Evolutionary conservation across 1,140 invertebrate species (phyloP).

Genomic region (Forficula auricularia): DNA sequence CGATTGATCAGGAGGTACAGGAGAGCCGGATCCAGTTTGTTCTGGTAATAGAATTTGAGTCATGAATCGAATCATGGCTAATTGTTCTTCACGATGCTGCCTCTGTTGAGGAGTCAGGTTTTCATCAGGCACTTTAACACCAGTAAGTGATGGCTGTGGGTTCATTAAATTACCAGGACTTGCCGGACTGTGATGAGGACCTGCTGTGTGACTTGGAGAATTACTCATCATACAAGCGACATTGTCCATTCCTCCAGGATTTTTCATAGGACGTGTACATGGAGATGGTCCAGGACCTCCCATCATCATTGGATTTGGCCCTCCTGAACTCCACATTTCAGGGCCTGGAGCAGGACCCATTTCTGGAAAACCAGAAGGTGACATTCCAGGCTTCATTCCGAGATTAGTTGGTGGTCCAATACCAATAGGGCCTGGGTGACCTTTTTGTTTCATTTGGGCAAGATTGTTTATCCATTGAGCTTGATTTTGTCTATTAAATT

Average conservation of each 20-base stretch:
- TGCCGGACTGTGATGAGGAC: conserved; percentile 23
- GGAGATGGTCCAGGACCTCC: conserved; percentile 1
- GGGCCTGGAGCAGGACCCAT: too few relatives aligned
- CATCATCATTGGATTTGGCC: conserved; percentile 10
- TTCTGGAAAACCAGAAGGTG: conserved; percentile 6
- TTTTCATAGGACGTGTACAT: conserved; percentile 9
- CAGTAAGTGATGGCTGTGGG: conserved; percentile 42
- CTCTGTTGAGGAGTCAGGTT: conserved; percentile 90
- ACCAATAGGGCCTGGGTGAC: conserved; percentile 14
- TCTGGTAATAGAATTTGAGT: conserved; percentile 81
- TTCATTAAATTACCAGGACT: conserved; percentile 26
- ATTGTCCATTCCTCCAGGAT: conserved; percentile 19
- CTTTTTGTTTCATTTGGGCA: conserved; percentile 53
- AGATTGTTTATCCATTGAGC: conserved; percentile 64
- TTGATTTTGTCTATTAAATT: conserved; percentile 64
- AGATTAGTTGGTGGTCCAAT: conserved; percentile 12
- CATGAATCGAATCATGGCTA: conserved; percentile 82
- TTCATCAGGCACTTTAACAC: conserved; percentile 86
- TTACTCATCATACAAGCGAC: neutral
- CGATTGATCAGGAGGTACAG: conserved; percentile 13
- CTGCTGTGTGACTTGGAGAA: neutral
- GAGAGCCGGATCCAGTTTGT: conserved; percentile 27
- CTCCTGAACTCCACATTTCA: conserved; percentile 3
- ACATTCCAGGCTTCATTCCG: conserved; percentile 12
- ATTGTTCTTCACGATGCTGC: conserved; percentile 77